Percentiles rank a stretch among this genome's conserved stretches.
phyloP scores from a whole-genome alignment of 2,113 vertebrate genomes.

The Shinisaurus crocodilurus region DNA sequence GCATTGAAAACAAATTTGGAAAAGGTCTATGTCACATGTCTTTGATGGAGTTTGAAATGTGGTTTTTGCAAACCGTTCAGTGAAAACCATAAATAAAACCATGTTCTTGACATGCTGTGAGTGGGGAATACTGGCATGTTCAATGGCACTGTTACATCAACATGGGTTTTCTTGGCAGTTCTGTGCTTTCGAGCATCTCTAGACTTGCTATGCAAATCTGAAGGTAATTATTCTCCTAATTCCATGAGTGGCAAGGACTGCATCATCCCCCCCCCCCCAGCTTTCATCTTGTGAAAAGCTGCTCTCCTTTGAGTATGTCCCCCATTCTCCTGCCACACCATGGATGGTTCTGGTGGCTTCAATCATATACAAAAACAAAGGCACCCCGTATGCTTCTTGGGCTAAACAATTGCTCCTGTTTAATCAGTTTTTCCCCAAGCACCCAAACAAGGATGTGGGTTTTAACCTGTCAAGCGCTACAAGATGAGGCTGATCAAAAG shows the following conservation, averaged over 20 bases:
- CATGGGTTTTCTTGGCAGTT: background rate
- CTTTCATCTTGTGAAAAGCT: background rate
- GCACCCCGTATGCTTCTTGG: constrained; percentile 51
- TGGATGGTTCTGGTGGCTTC: background rate
- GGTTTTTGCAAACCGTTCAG: background rate
- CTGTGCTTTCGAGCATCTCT: background rate
- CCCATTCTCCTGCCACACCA: constrained; percentile 46
- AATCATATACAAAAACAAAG: constrained; percentile 71
- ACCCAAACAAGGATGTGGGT: constrained; percentile 50
- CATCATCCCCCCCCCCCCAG: accelerated
- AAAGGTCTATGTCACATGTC: background rate
- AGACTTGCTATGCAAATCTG: constrained; percentile 5
- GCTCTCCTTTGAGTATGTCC: background rate
- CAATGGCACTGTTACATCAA: background rate
- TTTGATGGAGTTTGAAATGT: background rate
- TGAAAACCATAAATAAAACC: background rate
- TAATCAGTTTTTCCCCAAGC: constrained; percentile 59
- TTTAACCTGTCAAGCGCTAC: constrained; percentile 72
- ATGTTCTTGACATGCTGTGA: background rate
- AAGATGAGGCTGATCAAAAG: constrained; percentile 55
- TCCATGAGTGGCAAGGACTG: background rate
- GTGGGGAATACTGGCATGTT: background rate
- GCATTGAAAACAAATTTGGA: background rate
- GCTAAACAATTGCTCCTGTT: constrained; percentile 69
- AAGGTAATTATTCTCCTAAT: constrained; percentile 5